Base-by-base conservation (phyloP, 2,797 vertebrate species). In the Anomalospiza imberbis region DNA sequence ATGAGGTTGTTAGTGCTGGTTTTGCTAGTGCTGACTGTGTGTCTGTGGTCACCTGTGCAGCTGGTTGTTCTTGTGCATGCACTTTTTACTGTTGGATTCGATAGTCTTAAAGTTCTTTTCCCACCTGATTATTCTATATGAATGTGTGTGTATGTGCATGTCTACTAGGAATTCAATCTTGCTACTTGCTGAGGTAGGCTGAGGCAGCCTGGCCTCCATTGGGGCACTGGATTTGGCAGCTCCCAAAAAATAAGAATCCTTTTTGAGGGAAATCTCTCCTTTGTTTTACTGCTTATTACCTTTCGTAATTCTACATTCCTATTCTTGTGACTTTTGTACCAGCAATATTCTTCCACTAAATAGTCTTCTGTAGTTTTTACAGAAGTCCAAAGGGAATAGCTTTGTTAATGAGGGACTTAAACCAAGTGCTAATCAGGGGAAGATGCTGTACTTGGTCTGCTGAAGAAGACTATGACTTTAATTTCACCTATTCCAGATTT, bases 401-500 rank as follows among this genome's bases (percentile, higher is more conserved):
- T 76, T 73, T 85, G 51, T 55, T 24, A 58, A 36, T 51, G 34
- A 66, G n/a, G 18, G 24, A 48, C 45, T 95, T 45, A 53, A 83
- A 83, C 12, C 17, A 73, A 48, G 22, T 25, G 24, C 48, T 79
- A 85, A 79, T 55, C 18, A 29, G 31, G 17, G 10, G 16, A 55
- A 87, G 26, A 51, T 54, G 17, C 48, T 61, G 9, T 86, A 47
- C n/a, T 63, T 75, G 25, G 8, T 86, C 77, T 90, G 12, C 58
- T 72, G 67, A 91, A 88, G 54, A 78, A 72, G 66, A 45, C 44
- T 65, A 7, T 66, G 55, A 73, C 55, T 70, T 91, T 81, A 29
- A 62, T 76, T 91, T 89, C 66, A 87, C n/a, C n/a, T 70, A 5
- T 66, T 78, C 17, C 22, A 85, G 45, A 82, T 70, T 78, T 92